These are phyloP conservation scores for Periophthalmus modestus DNA, from an alignment of 2,113 vertebrate species.

Conservation along the genomic window DNA sequence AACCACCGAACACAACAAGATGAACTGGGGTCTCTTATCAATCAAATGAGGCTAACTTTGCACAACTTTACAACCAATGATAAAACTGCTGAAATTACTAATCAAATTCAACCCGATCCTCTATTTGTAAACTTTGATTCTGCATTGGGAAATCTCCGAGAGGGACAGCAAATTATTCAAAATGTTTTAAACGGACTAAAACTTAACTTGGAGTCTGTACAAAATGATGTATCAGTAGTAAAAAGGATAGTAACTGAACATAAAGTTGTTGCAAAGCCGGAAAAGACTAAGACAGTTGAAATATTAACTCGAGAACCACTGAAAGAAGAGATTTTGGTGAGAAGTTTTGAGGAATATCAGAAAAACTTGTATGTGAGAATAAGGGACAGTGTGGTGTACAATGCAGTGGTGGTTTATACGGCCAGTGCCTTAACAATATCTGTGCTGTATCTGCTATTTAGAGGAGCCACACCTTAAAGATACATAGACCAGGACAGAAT, in stretches of 20 bases:
- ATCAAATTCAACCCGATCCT: neutral
- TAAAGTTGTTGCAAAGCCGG: neutral
- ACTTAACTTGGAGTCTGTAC: slow-evolving; percentile 35
- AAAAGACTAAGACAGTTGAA: slow-evolving; percentile 41
- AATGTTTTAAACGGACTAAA: slow-evolving; percentile 55
- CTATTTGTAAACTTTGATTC: slow-evolving; percentile 22
- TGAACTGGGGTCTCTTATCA: slow-evolving; percentile 82
- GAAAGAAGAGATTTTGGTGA: slow-evolving; percentile 64
- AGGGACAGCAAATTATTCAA: slow-evolving; percentile 33
- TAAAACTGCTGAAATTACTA: neutral
- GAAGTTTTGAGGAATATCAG: slow-evolving; percentile 79
- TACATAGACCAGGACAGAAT: neutral
- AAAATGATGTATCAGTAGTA: slow-evolving; percentile 21
- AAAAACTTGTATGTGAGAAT: slow-evolving; percentile 82
- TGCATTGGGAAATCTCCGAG: slow-evolving; percentile 48
- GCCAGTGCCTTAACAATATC: slow-evolving; percentile 81
- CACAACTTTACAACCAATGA: slow-evolving; percentile 23
- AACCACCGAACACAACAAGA: slow-evolving; percentile 85
- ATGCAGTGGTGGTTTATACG: slow-evolving; percentile 80
- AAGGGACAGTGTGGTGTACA: slow-evolving; percentile 80
- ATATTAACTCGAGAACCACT: neutral
- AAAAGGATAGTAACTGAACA: slow-evolving; percentile 59
- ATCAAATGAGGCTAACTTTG: slow-evolving; percentile 77
- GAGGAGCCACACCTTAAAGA: slow-evolving; percentile 53
- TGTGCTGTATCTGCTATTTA: slow-evolving; percentile 86